Evolutionary conservation across 2,797 vertebrate species (phyloP), one percentile per base, ranked within the genome.

Genomic region (Ctenochaetus hawaiiensis): DNA sequence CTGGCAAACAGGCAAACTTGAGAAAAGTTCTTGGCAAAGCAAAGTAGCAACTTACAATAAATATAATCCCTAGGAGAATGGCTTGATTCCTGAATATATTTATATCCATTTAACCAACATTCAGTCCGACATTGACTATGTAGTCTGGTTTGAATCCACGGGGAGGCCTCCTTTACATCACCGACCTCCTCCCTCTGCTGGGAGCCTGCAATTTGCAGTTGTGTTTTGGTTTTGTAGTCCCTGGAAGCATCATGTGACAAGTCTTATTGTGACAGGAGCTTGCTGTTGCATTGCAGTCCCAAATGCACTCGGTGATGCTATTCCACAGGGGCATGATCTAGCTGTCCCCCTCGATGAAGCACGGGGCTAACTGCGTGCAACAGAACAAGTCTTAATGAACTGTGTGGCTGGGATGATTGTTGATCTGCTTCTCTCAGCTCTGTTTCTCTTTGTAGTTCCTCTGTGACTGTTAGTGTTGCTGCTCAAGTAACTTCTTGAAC

Each of bases 221-320:
- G 69, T 75, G 80, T 84, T 87, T 76, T 72, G 75, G 67, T 84
- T 87, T 73, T 75, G 22, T 72, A 43, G 59, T 83, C 78, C 82
- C 88, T 86, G 68, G 77, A 82, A 90, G 84, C 85, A 37, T 82
- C 81, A 67, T 78, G 74, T 86, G 83, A 91, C 73, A 70, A 69
- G 74, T 77, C 65, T 53, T 78, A 67, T 66, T 82, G 77, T 91
- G 87, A 86, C 90, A 91, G 80, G 76, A 83, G 79, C 84, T 87
- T 84, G 84, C 74, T 83, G 74, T 87, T 87, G 75, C 60, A 23
- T 76, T 53, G 77, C 75, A 67, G 56, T 87, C 86, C 87, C 88
- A 78, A 78, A 80, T 85, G 75, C 65, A 84, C 86, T 82, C 68
- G 37, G 52, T 62, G 62, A 74, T 89, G 67, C 71, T 67, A 14